Evolutionary conservation across 1,140 invertebrate species (phyloP).

Genomic region (Mesaphorura yosii): DNA sequence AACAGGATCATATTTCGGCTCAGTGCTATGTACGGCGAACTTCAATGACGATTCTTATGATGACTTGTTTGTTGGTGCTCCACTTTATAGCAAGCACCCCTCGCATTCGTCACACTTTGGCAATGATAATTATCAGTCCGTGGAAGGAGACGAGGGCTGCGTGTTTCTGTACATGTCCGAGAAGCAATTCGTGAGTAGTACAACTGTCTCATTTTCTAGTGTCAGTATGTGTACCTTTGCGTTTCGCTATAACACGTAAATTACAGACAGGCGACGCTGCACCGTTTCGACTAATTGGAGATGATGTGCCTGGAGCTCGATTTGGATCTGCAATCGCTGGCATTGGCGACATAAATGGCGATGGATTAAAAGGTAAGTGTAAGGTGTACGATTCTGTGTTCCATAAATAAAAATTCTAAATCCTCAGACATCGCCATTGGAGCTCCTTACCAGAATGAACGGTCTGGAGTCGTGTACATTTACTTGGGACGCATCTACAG

Average conservation of each 20-base stretch:
- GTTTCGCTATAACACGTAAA: no score
- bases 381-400: no score
- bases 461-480: conserved; percentile 44
- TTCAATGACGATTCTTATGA: conserved; percentile 54
- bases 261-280: no score
- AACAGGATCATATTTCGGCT: conserved; percentile 39
- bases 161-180: conserved; percentile 46
- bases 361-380: not conserved
- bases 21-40: conserved; percentile 52
- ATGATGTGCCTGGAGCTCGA: not conserved
- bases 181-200: no score
- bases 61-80: conserved; percentile 32
- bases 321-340: not conserved
- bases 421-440: conserved; percentile 40
- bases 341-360: conserved; percentile 8
- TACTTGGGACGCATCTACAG: conserved; percentile 42
- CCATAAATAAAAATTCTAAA: no score
- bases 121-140: not conserved
- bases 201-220: no score
- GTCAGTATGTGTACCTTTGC: no score
- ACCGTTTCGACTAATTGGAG: not conserved
- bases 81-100: conserved; percentile 35
- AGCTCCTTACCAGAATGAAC: conserved; percentile 42
- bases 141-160: conserved; percentile 42
- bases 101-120: not conserved